phyloP scores from a whole-genome alignment of 2,797 vertebrate species.

The Iguana delicatissima region DNA sequence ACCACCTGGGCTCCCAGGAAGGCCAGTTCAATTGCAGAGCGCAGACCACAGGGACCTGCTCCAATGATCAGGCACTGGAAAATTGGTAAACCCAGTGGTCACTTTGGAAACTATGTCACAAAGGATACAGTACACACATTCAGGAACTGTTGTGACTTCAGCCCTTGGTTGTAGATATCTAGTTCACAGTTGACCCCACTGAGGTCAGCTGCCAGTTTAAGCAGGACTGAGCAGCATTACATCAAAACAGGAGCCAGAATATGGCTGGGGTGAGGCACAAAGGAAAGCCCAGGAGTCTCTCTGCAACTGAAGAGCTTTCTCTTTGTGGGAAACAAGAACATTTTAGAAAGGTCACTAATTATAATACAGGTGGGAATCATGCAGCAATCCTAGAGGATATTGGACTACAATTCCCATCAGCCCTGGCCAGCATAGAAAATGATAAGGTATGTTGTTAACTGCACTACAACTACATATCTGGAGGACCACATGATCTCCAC shows the following conservation, averaged over 20 bases:
- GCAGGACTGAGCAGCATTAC: neutral
- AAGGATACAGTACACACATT: neutral
- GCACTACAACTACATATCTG: too few species aligned
- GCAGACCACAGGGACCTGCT: conserved; percentile 92
- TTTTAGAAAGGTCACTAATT: neutral
- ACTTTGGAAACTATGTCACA: neutral
- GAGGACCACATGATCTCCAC: too few species aligned
- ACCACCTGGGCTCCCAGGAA: conserved; percentile 91
- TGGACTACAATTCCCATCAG: too few species aligned
- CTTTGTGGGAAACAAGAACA: neutral
- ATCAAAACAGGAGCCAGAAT: neutral
- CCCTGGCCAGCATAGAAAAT: too few species aligned
- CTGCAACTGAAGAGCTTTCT: neutral
- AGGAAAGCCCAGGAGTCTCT: neutral
- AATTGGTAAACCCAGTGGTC: neutral
- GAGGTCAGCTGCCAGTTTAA: neutral
- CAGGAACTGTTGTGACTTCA: neutral
- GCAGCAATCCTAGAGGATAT: too few species aligned
- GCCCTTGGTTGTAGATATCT: neutral
- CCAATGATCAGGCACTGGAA: conserved; percentile 92
- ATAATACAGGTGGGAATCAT: neutral
- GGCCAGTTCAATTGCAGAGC: conserved; percentile 89
- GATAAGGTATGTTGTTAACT: too few species aligned
- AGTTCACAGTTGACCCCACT: neutral
- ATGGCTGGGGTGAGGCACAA: neutral